Evolutionary conservation across 2,113 vertebrate species (phyloP).

Genomic region (Callipepla squamata): DNA sequence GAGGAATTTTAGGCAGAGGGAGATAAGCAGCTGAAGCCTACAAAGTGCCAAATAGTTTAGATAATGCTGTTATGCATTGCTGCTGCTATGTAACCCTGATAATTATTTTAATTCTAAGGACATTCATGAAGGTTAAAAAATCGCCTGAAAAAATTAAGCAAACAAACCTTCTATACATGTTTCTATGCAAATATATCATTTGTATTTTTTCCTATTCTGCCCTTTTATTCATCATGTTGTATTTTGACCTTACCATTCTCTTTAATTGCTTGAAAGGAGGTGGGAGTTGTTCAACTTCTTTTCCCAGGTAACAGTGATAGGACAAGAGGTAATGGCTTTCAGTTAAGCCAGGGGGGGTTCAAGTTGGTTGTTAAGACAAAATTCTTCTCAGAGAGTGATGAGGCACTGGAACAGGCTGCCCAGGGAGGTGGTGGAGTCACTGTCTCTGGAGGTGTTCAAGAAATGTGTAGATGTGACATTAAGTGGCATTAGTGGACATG

Average conservation of each 20-base stretch:
- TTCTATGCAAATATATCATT: not conserved
- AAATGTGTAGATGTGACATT: too few relatives aligned
- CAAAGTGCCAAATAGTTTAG: constrained; percentile 48
- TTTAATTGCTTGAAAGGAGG: too few relatives aligned
- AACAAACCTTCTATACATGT: not conserved
- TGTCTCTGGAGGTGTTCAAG: too few relatives aligned
- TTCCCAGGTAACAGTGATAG: too few relatives aligned
- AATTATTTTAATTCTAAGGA: not conserved
- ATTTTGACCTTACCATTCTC: not conserved
- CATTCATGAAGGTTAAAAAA: constrained; percentile 35
- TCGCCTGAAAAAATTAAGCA: not conserved
- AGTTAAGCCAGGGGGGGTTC: too few relatives aligned
- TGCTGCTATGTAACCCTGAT: not conserved
- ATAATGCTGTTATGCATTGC: constrained; percentile 36
- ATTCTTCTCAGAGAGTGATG: too few relatives aligned
- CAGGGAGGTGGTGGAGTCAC: too few relatives aligned
- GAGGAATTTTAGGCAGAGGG: not conserved
- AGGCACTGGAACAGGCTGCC: too few relatives aligned
- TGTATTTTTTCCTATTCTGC: not conserved
- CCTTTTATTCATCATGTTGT: not conserved
- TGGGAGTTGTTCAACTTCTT: too few relatives aligned
- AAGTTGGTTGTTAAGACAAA: too few relatives aligned
- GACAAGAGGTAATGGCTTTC: too few relatives aligned
- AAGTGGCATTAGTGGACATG: too few relatives aligned
- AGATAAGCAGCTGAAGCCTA: constrained; percentile 44